Percentiles rank a stretch among this genome's conserved stretches.
Evolutionary conservation across 1,140 invertebrate genomes (phyloP).

Genomic region (Drosophila burlai): DNA sequence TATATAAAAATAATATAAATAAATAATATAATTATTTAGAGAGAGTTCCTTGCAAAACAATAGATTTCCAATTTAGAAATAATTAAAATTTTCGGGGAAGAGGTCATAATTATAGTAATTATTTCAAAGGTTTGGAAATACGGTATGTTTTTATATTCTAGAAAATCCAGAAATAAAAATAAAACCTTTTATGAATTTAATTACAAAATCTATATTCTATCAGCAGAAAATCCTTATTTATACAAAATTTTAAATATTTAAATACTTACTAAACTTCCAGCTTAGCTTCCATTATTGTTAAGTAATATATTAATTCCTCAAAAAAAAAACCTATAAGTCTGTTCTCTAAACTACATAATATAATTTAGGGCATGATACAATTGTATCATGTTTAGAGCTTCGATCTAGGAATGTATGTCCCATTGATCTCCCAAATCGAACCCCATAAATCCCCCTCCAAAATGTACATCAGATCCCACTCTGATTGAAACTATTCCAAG

Average conservation of each 20-base stretch:
- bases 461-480: background rate
- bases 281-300: no score
- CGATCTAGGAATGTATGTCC: background rate
- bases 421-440: background rate
- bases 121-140: background rate
- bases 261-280: no score
- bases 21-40: background rate
- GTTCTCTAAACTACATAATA: background rate
- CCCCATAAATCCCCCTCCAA: slow-evolving; percentile 9
- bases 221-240: no score
- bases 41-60: background rate
- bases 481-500: background rate
- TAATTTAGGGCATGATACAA: no score
- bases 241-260: no score
- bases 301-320: no score
- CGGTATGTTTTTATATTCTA: background rate
- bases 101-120: background rate
- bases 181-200: background rate
- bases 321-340: background rate
- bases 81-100: background rate
- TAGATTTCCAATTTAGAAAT: background rate
- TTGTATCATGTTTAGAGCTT: no score
- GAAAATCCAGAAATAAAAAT: background rate
- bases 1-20: no score
- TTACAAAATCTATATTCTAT: no score